Percentiles rank a stretch among this genome's conserved stretches.
These are phyloP conservation scores for Synanthedon myopaeformis DNA, from an alignment of 2,888 invertebrate species.

Conservation along the genomic window DNA sequence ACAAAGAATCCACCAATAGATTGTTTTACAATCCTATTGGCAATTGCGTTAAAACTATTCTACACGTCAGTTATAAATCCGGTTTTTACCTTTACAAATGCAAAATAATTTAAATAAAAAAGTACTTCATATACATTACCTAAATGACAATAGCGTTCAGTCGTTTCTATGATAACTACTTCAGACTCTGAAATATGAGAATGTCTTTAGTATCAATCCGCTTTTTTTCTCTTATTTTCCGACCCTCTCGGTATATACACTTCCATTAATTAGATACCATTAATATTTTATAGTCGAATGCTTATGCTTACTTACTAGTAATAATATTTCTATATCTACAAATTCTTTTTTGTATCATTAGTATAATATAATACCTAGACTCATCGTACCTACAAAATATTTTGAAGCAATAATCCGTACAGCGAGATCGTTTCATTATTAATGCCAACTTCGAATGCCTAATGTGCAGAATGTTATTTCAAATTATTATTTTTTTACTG, in stretches of 20 bases:
- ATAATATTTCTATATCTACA: constrained; percentile 18
- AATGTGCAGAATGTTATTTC: constrained; percentile 24
- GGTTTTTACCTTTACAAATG: constrained; percentile 1
- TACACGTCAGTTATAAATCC: constrained; percentile 5
- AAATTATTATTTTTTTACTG: constrained; percentile 40
- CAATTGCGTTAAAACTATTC: constrained; percentile 1
- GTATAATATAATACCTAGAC: not conserved
- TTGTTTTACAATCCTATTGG: constrained; percentile 5
- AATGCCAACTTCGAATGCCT: constrained; percentile 2
- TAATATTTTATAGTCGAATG: too few relatives aligned
- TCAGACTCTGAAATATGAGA: constrained; percentile 25
- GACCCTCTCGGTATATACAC: constrained; percentile 3
- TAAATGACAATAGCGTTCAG: constrained; percentile 25
- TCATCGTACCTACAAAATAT: not conserved
- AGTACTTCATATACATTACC: constrained; percentile 10
- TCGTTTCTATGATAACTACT: constrained; percentile 26
- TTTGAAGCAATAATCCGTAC: not conserved
- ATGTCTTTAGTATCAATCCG: too few relatives aligned
- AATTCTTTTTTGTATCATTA: constrained; percentile 5
- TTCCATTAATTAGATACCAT: constrained; percentile 9
- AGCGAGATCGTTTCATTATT: constrained; percentile 1
- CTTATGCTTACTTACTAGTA: constrained; percentile 5
- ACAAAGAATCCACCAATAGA: constrained; percentile 4
- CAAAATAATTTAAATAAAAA: not conserved
- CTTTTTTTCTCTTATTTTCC: not conserved